phyloP scores from a whole-genome alignment of 37 sponge, comb jelly and placozoan genomes.

The Mnemiopsis leidyi region DNA sequence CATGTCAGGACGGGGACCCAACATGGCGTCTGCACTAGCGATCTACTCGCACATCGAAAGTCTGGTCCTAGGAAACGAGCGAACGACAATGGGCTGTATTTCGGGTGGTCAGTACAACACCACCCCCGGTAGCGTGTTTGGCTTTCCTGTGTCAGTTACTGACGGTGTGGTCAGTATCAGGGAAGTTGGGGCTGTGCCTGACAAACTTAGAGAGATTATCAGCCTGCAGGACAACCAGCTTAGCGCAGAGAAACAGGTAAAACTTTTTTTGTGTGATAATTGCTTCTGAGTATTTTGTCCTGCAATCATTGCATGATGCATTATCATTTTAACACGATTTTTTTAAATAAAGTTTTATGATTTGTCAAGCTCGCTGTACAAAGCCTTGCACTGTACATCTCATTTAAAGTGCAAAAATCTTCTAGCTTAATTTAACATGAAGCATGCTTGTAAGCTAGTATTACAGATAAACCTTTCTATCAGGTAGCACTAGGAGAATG shows the following conservation, averaged over 20 bases:
- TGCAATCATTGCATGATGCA: background rate
- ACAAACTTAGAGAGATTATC: background rate
- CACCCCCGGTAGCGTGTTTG: background rate
- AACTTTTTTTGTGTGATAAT: background rate
- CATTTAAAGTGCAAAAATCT: too few relatives aligned
- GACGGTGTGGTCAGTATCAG: conserved; percentile 22
- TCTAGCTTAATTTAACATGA: too few relatives aligned
- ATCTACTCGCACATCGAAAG: background rate
- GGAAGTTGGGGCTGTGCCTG: background rate
- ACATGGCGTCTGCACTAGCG: conserved; percentile 31
- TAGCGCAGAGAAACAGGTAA: conserved; percentile 35
- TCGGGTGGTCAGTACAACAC: conserved; percentile 14
- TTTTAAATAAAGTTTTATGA: too few relatives aligned
- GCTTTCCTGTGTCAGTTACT: conserved; percentile 27
- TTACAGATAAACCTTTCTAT: too few relatives aligned
- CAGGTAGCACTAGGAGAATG: conserved; percentile 59
- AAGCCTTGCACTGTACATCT: too few relatives aligned
- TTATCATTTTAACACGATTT: too few relatives aligned
- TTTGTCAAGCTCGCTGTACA: too few relatives aligned
- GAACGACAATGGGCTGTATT: conserved; percentile 4
- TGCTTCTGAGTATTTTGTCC: background rate
- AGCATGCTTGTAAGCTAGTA: too few relatives aligned
- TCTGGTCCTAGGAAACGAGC: background rate
- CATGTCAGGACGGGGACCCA: background rate
- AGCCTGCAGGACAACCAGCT: conserved; percentile 1